These are phyloP conservation scores for Tapirus terrestris DNA, from an alignment of 2,113 vertebrate genomes.

Conservation along the genomic window DNA sequence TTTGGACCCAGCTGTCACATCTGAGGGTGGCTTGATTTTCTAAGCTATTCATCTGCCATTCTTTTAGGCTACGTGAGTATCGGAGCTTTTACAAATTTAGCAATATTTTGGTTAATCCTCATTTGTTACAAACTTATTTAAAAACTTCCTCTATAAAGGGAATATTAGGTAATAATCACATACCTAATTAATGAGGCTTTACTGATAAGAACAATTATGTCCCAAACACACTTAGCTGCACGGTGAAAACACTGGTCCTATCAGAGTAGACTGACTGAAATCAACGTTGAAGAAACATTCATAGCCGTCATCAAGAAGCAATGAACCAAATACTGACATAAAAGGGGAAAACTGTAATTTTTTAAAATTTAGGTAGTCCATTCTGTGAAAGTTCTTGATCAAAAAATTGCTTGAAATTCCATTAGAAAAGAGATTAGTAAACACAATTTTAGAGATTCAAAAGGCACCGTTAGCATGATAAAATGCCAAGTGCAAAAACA, in stretches of 20 bases:
- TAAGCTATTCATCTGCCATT: not conserved
- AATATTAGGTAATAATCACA: slow-evolving; percentile 59
- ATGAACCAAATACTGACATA: slow-evolving; percentile 8
- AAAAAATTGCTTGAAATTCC: slow-evolving; percentile 77
- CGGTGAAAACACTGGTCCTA: not conserved
- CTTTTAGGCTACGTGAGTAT: not conserved
- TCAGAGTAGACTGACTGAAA: slow-evolving; percentile 7
- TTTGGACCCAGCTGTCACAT: not conserved
- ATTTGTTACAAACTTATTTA: not conserved
- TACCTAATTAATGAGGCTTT: slow-evolving; percentile 55
- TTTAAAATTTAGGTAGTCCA: not conserved
- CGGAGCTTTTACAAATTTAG: slow-evolving; percentile 34
- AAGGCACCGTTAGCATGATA: slow-evolving; percentile 48
- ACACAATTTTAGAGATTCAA: slow-evolving; percentile 59
- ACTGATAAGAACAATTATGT: slow-evolving; percentile 41
- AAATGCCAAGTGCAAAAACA: slow-evolving; percentile 22
- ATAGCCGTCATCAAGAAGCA: slow-evolving; percentile 10
- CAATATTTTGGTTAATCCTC: not conserved
- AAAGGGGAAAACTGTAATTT: not conserved
- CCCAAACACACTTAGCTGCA: not conserved
- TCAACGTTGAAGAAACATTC: slow-evolving; percentile 22
- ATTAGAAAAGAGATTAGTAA: slow-evolving; percentile 76
- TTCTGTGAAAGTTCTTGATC: slow-evolving; percentile 61
- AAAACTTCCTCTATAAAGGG: not conserved
- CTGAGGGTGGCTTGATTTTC: not conserved